Base-by-base conservation (phyloP, 2,797 vertebrate species). In the Siniperca obscura region DNA sequence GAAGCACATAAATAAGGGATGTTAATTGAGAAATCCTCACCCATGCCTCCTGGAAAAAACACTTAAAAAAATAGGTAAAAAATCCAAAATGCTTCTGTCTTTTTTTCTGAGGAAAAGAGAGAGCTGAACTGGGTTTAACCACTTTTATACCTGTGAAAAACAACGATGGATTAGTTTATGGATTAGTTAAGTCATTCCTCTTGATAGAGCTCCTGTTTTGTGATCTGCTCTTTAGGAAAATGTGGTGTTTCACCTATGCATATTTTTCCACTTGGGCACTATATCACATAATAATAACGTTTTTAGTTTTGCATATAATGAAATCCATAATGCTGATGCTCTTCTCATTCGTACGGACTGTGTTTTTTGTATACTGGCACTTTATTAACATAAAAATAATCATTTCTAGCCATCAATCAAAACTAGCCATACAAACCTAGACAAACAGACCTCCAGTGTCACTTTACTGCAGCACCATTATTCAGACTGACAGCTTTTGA, bases 401-500 rank as follows among this genome's bases (percentile, higher is more conserved):
- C 40, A 9, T 53, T 60, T 78, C 2, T 19, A 22, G 2, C 9
- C 4, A n/a, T 74, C 10, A 67, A 59, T 80, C 38, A 57, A 50
- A 62, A 56, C 10, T 30, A 30, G 30, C 30, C 30, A 30, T 30
- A 30, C 30, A 30, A 30, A 30, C 30, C 30, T 30, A 30, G 36
- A 66, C 55, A 19, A 21, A 36, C 44, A 66, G 27, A 38, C 40
- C 40, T 42, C n/a, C 5, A 16, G 5, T 42, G 50, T 38, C 59
- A 34, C 60, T 8, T 2, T 1, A 10, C 36, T 25, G 13, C 40
- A 11, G 42, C 22, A 2, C 40, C 13, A 13, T 30, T 30, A 46
- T 40, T 50, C 64, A 70, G 22, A 12, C 27, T 57, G 61, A 74
- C 74, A 57, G 21, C 30, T 36, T 65, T 50, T 25, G 11, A 59